Evolutionary conservation across 2,888 invertebrate genomes (phyloP).

Genomic region (Cantharis rufa): DNA sequence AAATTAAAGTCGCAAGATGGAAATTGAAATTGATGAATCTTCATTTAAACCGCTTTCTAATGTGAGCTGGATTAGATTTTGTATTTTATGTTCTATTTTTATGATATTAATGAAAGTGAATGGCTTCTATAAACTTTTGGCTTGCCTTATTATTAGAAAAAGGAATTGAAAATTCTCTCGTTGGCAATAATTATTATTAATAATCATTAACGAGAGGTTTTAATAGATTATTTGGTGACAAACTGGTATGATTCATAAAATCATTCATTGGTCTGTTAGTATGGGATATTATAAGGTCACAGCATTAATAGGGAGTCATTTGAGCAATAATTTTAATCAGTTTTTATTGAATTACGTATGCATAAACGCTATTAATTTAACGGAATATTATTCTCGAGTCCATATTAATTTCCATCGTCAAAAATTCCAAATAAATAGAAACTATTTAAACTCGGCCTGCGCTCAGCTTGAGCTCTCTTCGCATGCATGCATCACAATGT

Average conservation of each 20-base stretch:
- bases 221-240: neutral
- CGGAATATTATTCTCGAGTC: neutral
- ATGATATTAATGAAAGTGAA: neutral
- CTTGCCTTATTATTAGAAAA: neutral
- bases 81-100: neutral
- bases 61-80: neutral
- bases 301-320: neutral
- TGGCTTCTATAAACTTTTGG: neutral
- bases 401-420: neutral
- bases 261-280: neutral
- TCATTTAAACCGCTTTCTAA: neutral
- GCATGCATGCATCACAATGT: neutral
- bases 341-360: slow-evolving; percentile 5
- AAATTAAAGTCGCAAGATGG: neutral
- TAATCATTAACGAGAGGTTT: neutral
- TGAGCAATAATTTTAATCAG: neutral
- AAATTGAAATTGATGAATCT: neutral
- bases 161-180: neutral
- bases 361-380: neutral
- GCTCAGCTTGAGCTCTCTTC: neutral
- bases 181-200: neutral
- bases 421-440: neutral
- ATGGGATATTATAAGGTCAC: neutral
- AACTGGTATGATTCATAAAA: neutral
- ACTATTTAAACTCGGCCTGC: neutral